Percentiles rank a stretch among this genome's conserved stretches.
Evolutionary conservation across 1,140 invertebrate genomes (phyloP).

Genomic region (Bombus impatiens): DNA sequence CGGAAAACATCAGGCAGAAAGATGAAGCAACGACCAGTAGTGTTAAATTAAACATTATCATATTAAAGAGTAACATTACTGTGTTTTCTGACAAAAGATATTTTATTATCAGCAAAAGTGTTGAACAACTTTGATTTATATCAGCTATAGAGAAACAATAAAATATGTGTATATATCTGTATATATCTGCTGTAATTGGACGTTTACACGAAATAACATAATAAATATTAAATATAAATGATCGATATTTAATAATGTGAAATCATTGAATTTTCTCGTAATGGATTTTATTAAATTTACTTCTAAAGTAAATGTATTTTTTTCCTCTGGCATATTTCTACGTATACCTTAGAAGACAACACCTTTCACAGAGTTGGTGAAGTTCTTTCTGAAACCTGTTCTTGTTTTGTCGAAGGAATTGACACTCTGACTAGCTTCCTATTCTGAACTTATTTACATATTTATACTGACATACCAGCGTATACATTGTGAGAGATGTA

Average conservation of each 20-base stretch:
- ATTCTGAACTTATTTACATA: conserved; percentile 61
- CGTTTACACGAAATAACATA: too few relatives aligned
- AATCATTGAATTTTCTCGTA: background rate
- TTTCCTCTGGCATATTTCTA: background rate
- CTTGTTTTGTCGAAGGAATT: conserved; percentile 63
- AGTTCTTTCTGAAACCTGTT: conserved; percentile 63
- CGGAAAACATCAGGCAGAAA: too few relatives aligned
- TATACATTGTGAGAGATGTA: background rate
- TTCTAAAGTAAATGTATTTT: conserved; percentile 6
- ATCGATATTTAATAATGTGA: background rate
- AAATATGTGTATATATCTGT: too few relatives aligned
- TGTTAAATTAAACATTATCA: too few relatives aligned
- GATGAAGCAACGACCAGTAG: too few relatives aligned
- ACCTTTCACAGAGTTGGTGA: conserved; percentile 53
- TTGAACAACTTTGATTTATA: too few relatives aligned
- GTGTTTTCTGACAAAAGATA: too few relatives aligned
- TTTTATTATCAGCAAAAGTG: too few relatives aligned
- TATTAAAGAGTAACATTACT: too few relatives aligned
- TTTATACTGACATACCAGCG: conserved; percentile 43
- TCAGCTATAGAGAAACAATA: too few relatives aligned
- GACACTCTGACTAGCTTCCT: conserved; percentile 54
- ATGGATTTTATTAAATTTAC: background rate
- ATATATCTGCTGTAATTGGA: too few relatives aligned
- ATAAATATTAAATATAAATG: background rate
- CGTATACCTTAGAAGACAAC: conserved; percentile 9